phyloP scores from a whole-genome alignment of 1,140 invertebrate species.

The Procambarus clarkii region DNA sequence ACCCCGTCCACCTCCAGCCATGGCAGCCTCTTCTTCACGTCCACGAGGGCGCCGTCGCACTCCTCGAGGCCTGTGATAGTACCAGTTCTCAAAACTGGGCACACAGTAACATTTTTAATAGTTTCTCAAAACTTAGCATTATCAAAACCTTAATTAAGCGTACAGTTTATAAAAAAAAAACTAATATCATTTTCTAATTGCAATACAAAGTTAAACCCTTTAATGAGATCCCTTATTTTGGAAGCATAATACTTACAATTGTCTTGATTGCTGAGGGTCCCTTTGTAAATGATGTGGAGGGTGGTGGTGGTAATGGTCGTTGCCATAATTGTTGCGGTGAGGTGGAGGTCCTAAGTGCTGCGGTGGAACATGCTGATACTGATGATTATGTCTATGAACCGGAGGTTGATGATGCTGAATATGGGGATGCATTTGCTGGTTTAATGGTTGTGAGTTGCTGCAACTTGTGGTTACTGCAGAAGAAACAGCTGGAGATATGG shows the following conservation, averaged over 20 bases:
- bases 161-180: constrained; percentile 2
- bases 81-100: constrained; percentile 27
- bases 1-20: not conserved
- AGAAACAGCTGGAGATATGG: not conserved
- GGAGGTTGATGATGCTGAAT: not conserved
- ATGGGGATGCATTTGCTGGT: constrained; percentile 8
- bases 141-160: constrained; percentile 10
- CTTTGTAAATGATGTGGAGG: constrained; percentile 30
- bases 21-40: constrained; percentile 36
- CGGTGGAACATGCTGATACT: constrained; percentile 55
- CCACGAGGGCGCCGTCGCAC: constrained; percentile 28
- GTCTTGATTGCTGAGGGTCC: constrained; percentile 44
- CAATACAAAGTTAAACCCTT: not conserved
- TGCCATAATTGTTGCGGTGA: constrained; percentile 67
- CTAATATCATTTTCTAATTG: not conserved
- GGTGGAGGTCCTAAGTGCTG: constrained; percentile 56
- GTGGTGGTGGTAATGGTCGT: constrained; percentile 39
- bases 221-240: not conserved
- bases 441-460: constrained; percentile 7
- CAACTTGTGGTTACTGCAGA: not conserved
- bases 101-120: constrained; percentile 4
- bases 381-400: constrained; percentile 60
- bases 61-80: constrained; percentile 26
- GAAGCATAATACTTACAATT: constrained; percentile 42
- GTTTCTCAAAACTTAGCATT: not conserved